Evolutionary conservation across 2,888 invertebrate genomes (phyloP).

Genomic region (Harmothoe impar): DNA sequence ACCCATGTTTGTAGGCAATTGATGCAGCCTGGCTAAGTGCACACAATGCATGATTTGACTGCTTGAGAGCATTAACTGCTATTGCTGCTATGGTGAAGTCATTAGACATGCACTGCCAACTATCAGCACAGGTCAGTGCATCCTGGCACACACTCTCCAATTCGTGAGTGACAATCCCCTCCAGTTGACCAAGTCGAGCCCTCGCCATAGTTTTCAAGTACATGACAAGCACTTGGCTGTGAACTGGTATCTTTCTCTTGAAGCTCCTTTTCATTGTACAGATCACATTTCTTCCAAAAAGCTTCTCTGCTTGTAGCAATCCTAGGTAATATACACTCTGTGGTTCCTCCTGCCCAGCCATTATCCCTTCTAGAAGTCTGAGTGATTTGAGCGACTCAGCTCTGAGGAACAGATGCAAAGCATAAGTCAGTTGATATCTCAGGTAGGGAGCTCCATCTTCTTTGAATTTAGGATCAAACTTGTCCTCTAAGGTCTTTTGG

Average conservation of each 20-base stretch:
- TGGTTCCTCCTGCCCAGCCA: not conserved
- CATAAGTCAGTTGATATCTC: not conserved
- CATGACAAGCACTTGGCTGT: not conserved
- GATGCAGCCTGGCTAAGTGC: not conserved
- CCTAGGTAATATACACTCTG: not conserved
- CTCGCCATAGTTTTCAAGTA: not conserved
- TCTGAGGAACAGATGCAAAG: not conserved
- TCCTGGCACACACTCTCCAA: not conserved
- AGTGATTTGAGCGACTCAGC: not conserved
- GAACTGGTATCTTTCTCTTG: slow-evolving; percentile 2
- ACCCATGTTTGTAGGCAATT: not conserved
- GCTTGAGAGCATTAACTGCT: not conserved
- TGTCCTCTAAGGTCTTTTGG: not conserved
- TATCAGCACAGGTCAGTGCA: not conserved
- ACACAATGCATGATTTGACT: not conserved
- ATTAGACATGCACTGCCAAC: not conserved
- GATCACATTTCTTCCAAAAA: not conserved
- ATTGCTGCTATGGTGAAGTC: not conserved
- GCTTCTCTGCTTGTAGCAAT: not conserved
- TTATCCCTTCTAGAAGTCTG: not conserved
- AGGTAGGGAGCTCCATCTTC: not conserved
- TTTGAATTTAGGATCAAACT: not conserved
- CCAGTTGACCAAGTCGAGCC: not conserved
- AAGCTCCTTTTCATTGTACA: not conserved
- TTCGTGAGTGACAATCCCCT: not conserved